A percentile compares a stretch with the other conserved stretches of the same genome.
Evolutionary conservation across 1,140 invertebrate species (phyloP).

Genomic region (Hestina assimilis): DNA sequence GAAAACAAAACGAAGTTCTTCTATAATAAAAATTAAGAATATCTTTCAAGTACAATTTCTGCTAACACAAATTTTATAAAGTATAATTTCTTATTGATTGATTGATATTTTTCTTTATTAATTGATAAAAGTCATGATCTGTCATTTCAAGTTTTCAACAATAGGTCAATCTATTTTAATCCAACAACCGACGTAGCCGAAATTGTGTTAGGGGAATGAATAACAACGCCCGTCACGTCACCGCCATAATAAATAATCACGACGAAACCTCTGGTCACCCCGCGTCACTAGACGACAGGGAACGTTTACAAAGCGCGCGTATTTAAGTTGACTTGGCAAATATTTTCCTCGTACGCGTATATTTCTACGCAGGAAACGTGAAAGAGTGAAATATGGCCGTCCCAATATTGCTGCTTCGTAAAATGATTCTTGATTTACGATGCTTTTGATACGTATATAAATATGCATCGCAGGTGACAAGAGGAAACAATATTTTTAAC

Average conservation of each 20-base stretch:
- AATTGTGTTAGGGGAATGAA: slow-evolving; percentile 30
- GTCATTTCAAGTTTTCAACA: slow-evolving; percentile 18
- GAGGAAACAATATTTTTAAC: slow-evolving; percentile 28
- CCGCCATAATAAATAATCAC: slow-evolving; percentile 26
- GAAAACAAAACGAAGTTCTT: too few relatives aligned
- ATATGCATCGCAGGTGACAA: slow-evolving; percentile 48
- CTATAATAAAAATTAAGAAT: too few relatives aligned
- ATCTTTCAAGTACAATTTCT: too few relatives aligned
- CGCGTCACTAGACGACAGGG: slow-evolving; percentile 14
- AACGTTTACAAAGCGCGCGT: slow-evolving; percentile 32
- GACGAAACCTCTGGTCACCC: slow-evolving; percentile 22
- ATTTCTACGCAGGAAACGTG: slow-evolving; percentile 42
- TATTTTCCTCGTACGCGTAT: slow-evolving; percentile 46
- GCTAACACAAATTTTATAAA: too few relatives aligned
- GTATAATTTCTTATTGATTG: too few relatives aligned
- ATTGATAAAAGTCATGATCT: background rate
- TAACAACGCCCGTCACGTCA: slow-evolving; percentile 31
- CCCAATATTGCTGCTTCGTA: slow-evolving; percentile 43
- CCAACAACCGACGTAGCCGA: slow-evolving; percentile 17
- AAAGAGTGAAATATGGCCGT: slow-evolving; percentile 49
- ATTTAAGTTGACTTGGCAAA: slow-evolving; percentile 43
- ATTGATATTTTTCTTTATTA: too few relatives aligned
- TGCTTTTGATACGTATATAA: slow-evolving; percentile 37
- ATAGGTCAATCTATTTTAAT: slow-evolving; percentile 31
- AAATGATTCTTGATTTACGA: slow-evolving; percentile 64